Base-by-base conservation (phyloP, 1,140 invertebrate genomes). In the Augochlora pura region DNA sequence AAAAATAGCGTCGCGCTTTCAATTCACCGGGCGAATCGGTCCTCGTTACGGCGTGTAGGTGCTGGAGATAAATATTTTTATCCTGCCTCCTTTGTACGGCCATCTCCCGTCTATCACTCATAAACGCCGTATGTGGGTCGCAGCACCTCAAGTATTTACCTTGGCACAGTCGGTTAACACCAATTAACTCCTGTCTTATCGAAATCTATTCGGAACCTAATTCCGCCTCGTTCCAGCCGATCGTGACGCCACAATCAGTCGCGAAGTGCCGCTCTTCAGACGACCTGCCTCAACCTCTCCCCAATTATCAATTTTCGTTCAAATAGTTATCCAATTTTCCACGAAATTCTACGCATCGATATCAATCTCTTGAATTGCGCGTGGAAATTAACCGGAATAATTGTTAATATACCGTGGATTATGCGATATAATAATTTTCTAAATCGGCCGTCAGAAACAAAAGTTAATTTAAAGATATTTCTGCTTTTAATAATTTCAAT, bases 181-280 rank as follows among this genome's bases (percentile, higher is more conserved):
- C 87, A 78, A 83, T 89, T 87, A 89, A 89, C 81, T 86, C 70
- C 67, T 23, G 27, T 25, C 25, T 25, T 78, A 82, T 80, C 68
- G 71, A 81, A 75, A 84, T 82, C 75, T 81, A 88, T 87, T 83
- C 80, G 68, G 38, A 69, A 59, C 49, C 70, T 66, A 79, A 54
- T 63, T 49, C 16, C n/a, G 39, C 32, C 25, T 42, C 67, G 59
- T 54, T 27, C 21, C 68, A 9, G 25, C 14, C 25, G 49, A 57
- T 72, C 38, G 38, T 64, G n/a, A 25, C 25, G 27, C 25, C 14
- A 21, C 54, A 68, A 68, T 23, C 7, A 46, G 21, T 32, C 12
- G 25, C 49, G 21, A 62, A 38, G 49, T 62, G 21, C n/a, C n/a
- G 23, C 46, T 38, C 42, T 14, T 14, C 25, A 14, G 64, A 46